Conservation (phyloP, 1,140 invertebrate genomes). For the Drosophila navojoa region DNA sequence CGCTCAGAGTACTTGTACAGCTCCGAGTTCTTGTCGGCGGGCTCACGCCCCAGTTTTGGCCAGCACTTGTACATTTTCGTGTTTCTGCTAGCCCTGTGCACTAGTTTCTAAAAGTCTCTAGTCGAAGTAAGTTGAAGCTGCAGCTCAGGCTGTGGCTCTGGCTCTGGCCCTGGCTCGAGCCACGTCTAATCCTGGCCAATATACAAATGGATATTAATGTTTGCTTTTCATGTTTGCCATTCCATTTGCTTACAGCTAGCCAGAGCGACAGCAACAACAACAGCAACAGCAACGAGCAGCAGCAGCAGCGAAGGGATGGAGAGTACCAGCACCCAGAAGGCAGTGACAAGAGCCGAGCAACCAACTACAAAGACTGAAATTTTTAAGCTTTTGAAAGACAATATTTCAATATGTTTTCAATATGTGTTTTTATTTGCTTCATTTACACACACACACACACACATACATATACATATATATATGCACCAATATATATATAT, state of each 20-base stretch:
- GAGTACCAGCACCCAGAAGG: conserved; percentile 42
- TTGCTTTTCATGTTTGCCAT: background rate
- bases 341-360: conserved; percentile 52
- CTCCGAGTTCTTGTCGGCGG: conserved; percentile 73
- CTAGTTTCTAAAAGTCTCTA: conserved; percentile 72
- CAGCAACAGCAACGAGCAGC: conserved; percentile 21
- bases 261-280: background rate
- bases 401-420: conserved; percentile 82
- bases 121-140: conserved; percentile 67
- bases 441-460: conserved; percentile 39
- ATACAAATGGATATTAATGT: conserved; percentile 16
- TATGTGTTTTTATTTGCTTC: conserved; percentile 50
- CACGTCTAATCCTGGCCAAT: background rate
- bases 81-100: conserved; percentile 69
- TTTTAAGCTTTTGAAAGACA: conserved; percentile 84
- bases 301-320: conserved; percentile 20
- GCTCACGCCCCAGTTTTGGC: conserved; percentile 52
- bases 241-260: conserved; percentile 29
- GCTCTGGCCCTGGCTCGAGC: too few species aligned
- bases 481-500: conserved; percentile 14
- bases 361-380: conserved; percentile 84
- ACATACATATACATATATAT: too few species aligned
- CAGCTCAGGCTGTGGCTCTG: background rate
- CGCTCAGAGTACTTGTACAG: conserved; percentile 74
- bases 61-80: conserved; percentile 70